These are phyloP conservation scores for Penaeus japonicus DNA, from an alignment of 1,140 invertebrate genomes.

Conservation along the genomic window DNA sequence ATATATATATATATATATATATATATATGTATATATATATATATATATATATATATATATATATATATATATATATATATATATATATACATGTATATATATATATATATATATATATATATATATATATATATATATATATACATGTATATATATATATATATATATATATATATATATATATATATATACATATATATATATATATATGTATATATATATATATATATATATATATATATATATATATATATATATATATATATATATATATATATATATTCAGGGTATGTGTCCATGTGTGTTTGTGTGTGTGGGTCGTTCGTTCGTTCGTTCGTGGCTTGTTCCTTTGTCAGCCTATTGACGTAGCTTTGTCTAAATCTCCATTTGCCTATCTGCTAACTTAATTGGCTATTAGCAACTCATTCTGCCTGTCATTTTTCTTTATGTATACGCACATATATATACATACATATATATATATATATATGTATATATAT, in stretches of 20 bases:
- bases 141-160: background rate
- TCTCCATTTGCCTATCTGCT: no score
- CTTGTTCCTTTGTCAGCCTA: no score
- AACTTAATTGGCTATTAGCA: no score
- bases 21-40: slow-evolving; percentile 8
- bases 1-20: slow-evolving; percentile 8
- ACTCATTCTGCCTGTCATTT: no score
- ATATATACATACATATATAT: no score
- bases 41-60: slow-evolving; percentile 8
- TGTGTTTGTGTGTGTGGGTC: no score
- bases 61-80: background rate
- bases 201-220: background rate
- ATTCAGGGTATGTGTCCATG: background rate
- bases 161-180: background rate
- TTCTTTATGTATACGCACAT: no score
- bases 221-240: background rate
- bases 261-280: background rate
- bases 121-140: background rate
- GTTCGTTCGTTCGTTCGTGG: no score
- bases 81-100: slow-evolving; percentile 3
- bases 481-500: no score
- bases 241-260: background rate
- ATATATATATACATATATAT: background rate
- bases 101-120: background rate
- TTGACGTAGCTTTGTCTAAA: no score